Conservation (phyloP, 2,888 invertebrate species). For the Steromphala cineraria region DNA sequence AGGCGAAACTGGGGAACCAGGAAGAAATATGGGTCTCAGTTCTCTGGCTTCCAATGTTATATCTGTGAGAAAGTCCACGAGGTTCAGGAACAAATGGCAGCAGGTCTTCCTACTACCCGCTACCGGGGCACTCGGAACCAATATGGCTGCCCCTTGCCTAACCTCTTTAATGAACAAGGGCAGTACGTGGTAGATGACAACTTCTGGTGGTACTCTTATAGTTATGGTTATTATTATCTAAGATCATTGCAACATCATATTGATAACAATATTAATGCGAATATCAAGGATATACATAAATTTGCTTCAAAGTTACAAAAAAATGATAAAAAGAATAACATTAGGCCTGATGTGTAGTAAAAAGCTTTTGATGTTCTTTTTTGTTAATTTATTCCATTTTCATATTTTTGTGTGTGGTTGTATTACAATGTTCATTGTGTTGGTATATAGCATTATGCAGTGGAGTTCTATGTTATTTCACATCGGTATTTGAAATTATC, state of each 20-base stretch:
- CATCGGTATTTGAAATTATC: no score
- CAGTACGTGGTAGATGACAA: constrained; percentile 40
- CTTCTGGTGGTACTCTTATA: constrained; percentile 31
- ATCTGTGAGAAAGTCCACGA: constrained; percentile 60
- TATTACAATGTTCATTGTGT: no score
- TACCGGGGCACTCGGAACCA: constrained; percentile 65
- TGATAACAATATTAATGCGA: not conserved
- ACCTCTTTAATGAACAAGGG: constrained; percentile 51
- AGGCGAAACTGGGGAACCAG: constrained; percentile 52
- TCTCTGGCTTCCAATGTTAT: constrained; percentile 67
- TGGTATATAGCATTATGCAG: no score
- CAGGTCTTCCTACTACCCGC: constrained; percentile 25
- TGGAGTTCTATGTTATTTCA: no score
- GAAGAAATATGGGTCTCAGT: constrained; percentile 19
- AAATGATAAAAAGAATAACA: no score
- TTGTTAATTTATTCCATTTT: no score
- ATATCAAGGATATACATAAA: not conserved
- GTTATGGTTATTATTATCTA: not conserved
- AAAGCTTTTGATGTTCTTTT: no score
- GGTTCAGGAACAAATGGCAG: constrained; percentile 48
- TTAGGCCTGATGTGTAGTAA: no score
- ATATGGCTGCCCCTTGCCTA: constrained; percentile 78
- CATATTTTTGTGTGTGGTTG: no score
- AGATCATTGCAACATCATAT: constrained; percentile 19
- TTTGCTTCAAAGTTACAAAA: not conserved